Evolutionary conservation across 1,140 invertebrate genomes (phyloP).

Genomic region (Papilio dardanus): DNA sequence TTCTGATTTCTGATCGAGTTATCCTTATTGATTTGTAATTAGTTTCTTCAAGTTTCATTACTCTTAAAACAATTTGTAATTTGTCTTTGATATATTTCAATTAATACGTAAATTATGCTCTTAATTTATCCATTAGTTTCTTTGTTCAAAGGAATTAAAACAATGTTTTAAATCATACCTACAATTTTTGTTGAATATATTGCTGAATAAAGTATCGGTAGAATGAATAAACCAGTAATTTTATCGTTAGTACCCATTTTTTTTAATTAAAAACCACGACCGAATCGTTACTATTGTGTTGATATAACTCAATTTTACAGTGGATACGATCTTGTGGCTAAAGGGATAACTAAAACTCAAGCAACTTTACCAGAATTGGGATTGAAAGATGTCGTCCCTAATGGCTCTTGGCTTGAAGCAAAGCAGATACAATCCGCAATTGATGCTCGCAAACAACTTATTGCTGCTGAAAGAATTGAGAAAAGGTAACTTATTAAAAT

Average conservation of each 20-base stretch:
- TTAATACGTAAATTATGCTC: not conserved
- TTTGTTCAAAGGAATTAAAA: not conserved
- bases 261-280: not conserved
- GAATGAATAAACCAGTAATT: conserved; percentile 53
- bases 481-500: conserved; percentile 74
- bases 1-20: too few relatives aligned
- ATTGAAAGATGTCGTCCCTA: conserved; percentile 83
- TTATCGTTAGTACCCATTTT: conserved; percentile 54
- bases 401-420: conserved; percentile 83
- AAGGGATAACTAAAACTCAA: conserved; percentile 77
- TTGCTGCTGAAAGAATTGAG: conserved; percentile 84
- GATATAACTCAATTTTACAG: conserved; percentile 63
- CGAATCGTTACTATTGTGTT: not conserved
- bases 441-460: conserved; percentile 81
- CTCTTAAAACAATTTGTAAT: not conserved
- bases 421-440: conserved; percentile 84
- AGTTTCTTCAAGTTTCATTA: not conserved
- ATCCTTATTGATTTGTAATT: not conserved
- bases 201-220: not conserved
- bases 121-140: not conserved
- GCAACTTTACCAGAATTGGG: conserved; percentile 82
- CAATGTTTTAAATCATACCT: not conserved
- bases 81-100: not conserved
- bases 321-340: conserved; percentile 80
- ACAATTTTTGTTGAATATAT: not conserved